Conservation (phyloP, 64 coral and sea anemone genomes). For the Porites lutea region DNA sequence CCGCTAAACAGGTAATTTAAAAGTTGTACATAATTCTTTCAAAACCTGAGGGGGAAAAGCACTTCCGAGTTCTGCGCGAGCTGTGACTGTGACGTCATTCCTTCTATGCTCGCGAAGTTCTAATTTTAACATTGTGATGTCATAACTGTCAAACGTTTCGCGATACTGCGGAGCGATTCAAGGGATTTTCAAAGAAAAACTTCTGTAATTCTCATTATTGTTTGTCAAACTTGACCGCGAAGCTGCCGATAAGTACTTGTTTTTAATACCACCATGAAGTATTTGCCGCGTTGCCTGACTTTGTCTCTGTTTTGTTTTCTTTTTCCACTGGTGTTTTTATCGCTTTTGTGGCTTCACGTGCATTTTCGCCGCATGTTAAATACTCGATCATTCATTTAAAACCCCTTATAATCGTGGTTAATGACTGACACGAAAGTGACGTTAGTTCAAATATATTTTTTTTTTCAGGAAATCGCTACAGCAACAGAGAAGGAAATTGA, state of each 20-base stretch:
- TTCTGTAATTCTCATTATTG: neutral
- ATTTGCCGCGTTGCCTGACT: too few relatives aligned
- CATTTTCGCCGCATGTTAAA: too few relatives aligned
- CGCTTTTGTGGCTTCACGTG: too few relatives aligned
- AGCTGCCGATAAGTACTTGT: too few relatives aligned
- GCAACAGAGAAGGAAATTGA: constrained; percentile 98
- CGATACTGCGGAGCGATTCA: neutral
- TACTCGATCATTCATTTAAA: too few relatives aligned
- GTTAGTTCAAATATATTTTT: neutral
- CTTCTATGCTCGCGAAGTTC: neutral
- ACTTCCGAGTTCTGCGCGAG: neutral
- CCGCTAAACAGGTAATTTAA: constrained; percentile 89
- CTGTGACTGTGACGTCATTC: neutral
- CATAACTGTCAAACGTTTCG: neutral
- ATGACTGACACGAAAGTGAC: too few relatives aligned
- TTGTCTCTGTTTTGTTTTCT: too few relatives aligned
- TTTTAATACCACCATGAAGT: too few relatives aligned
- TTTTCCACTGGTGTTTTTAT: too few relatives aligned
- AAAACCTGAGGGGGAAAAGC: too few relatives aligned
- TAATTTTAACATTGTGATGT: neutral
- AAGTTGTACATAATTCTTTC: too few relatives aligned
- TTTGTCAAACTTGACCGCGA: neutral
- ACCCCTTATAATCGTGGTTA: too few relatives aligned
- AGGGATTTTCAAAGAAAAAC: neutral
- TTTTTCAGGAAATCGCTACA: constrained; percentile 91